A percentile compares a stretch with the other conserved stretches of the same genome.
phyloP scores from a whole-genome alignment of 2,797 vertebrate species.

The Zenarchopterus dispar region DNA sequence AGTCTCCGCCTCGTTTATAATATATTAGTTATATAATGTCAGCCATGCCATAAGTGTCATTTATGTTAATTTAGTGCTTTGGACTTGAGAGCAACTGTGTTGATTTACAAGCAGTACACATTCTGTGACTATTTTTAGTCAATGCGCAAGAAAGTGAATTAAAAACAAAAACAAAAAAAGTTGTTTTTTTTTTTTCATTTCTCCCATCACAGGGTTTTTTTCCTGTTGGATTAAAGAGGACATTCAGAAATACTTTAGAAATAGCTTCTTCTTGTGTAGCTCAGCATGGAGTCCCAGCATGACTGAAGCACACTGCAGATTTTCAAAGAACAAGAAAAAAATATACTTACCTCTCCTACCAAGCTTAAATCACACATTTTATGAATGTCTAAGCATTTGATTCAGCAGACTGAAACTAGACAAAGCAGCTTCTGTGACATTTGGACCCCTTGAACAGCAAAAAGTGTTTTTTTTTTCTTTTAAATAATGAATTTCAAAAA shows the following conservation, averaged over 20 bases:
- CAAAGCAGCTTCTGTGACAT: constrained; percentile 4
- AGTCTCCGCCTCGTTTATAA: background rate
- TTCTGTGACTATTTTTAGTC: constrained; percentile 13
- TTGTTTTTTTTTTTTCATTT: constrained; percentile 35
- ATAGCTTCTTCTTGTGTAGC: constrained; percentile 26
- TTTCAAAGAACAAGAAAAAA: constrained; percentile 33
- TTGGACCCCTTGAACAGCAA: constrained; percentile 7
- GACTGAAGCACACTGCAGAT: constrained; percentile 32
- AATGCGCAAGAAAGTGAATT: constrained; percentile 37
- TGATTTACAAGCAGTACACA: constrained; percentile 15
- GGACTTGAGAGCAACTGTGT: constrained; percentile 2
- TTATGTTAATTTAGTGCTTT: constrained; percentile 9
- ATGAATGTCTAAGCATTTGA: constrained; percentile 34
- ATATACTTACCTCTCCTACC: constrained; percentile 13
- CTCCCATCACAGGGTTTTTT: too few species aligned
- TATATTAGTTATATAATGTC: constrained; percentile 3
- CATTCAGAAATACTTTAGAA: constrained; percentile 37
- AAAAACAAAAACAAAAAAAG: constrained; percentile 3
- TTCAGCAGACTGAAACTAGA: constrained; percentile 25
- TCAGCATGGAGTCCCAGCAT: constrained; percentile 40
- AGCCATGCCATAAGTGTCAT: constrained; percentile 5
- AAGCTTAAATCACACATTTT: constrained; percentile 30
- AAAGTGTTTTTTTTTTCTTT: constrained; percentile 1
- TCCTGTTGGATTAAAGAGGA: constrained; percentile 28
- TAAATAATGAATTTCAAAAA: background rate